These are phyloP conservation scores for Lymantria dispar DNA, from an alignment of 2,888 invertebrate genomes.

Conservation along the genomic window DNA sequence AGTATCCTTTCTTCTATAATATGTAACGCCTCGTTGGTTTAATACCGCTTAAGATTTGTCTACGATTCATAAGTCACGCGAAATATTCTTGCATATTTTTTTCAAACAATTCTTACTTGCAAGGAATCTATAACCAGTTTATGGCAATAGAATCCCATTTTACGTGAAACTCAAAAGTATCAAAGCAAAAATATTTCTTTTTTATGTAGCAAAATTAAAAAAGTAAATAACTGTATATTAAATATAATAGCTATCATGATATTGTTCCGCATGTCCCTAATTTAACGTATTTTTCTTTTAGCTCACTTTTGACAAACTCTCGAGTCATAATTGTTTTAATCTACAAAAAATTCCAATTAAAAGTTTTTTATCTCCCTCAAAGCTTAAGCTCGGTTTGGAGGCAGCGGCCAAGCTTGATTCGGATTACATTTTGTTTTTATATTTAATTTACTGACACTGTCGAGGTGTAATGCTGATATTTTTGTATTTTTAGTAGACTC, in stretches of 20 bases:
- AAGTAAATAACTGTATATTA: background rate
- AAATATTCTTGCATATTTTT: too few relatives aligned
- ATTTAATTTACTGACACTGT: slow-evolving; percentile 35
- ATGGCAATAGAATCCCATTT: too few relatives aligned
- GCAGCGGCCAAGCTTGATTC: slow-evolving; percentile 35
- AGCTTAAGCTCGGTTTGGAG: slow-evolving; percentile 58
- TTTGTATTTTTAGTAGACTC: too few relatives aligned
- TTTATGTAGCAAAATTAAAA: background rate
- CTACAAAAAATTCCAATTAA: slow-evolving; percentile 71
- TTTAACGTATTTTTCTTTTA: slow-evolving; percentile 44
- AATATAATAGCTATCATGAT: slow-evolving; percentile 6
- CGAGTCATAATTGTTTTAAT: slow-evolving; percentile 68
- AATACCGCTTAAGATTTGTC: too few relatives aligned
- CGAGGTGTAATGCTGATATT: too few relatives aligned
- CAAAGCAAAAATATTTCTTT: too few relatives aligned
- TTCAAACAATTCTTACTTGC: too few relatives aligned
- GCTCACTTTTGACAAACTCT: slow-evolving; percentile 51
- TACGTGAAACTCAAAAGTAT: too few relatives aligned
- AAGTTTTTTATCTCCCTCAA: slow-evolving; percentile 66
- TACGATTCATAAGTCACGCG: too few relatives aligned
- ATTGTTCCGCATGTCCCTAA: slow-evolving; percentile 13
- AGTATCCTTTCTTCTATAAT: too few relatives aligned
- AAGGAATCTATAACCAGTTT: too few relatives aligned
- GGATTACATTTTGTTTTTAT: slow-evolving; percentile 40
- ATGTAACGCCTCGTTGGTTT: too few relatives aligned